phyloP scores from a whole-genome alignment of 1,140 invertebrate species.

The Diorhabda carinulata region DNA sequence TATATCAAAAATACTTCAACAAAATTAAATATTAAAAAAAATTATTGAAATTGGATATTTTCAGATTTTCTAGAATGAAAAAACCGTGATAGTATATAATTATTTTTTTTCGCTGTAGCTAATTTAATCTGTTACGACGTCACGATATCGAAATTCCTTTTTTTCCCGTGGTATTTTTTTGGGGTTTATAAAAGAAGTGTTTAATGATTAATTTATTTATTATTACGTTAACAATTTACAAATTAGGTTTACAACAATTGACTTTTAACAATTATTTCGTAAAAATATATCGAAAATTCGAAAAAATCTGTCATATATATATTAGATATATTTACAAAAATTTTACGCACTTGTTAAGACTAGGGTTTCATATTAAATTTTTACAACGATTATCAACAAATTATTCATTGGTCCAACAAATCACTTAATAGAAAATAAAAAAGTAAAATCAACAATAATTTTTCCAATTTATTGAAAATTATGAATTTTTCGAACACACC shows the following conservation, averaged over 20 bases:
- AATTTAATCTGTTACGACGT: no score
- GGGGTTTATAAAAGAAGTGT: background rate
- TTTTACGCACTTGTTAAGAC: conserved; percentile 27
- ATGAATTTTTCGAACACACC: no score
- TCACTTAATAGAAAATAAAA: conserved; percentile 30
- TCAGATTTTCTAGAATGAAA: no score
- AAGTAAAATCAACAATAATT: conserved; percentile 21
- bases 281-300: conserved; percentile 25
- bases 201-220: background rate
- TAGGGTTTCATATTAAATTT: conserved; percentile 32
- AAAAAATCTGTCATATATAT: background rate
- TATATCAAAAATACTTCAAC: no score
- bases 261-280: conserved; percentile 24
- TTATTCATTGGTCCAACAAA: conserved; percentile 41
- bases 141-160: no score
- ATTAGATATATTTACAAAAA: conserved; percentile 17
- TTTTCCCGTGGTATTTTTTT: no score
- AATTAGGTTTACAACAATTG: conserved; percentile 23
- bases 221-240: conserved; percentile 25
- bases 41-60: no score
- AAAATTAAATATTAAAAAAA: no score
- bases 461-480: conserved; percentile 11
- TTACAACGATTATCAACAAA: conserved; percentile 31
- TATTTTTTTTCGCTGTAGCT: no score
- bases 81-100: no score